A percentile compares a stretch with the other conserved stretches of the same genome.
Evolutionary conservation across 2,888 invertebrate genomes (phyloP).

Genomic region (Marronus borbonicus): DNA sequence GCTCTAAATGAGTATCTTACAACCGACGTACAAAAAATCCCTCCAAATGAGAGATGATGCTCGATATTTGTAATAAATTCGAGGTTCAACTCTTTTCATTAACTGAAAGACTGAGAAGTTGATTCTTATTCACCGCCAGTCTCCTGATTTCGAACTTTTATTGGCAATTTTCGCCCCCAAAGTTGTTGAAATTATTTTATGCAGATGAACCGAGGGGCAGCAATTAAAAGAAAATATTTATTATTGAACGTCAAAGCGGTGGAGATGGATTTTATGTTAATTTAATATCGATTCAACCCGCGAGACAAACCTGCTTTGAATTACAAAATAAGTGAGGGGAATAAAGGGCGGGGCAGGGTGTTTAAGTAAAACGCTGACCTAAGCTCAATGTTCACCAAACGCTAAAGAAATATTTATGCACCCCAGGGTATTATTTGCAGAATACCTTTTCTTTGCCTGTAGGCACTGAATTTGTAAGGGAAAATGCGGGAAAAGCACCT

Average conservation of each 20-base stretch:
- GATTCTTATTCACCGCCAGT: neutral
- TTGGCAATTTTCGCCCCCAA: slow-evolving; percentile 17
- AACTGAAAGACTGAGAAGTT: no score
- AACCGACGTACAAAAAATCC: no score
- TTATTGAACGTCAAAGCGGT: slow-evolving; percentile 42
- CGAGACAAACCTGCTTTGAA: slow-evolving; percentile 51
- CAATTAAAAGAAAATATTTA: slow-evolving; percentile 46
- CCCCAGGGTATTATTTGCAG: slow-evolving; percentile 53
- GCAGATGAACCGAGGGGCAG: slow-evolving; percentile 22
- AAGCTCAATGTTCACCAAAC: slow-evolving; percentile 46
- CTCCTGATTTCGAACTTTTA: slow-evolving; percentile 11
- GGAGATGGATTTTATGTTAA: slow-evolving; percentile 51
- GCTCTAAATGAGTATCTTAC: no score
- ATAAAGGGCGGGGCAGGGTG: slow-evolving; percentile 29
- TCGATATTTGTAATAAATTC: no score
- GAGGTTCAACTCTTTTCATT: no score
- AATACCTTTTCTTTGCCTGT: slow-evolving; percentile 48
- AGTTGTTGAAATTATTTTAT: slow-evolving; percentile 31
- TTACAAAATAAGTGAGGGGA: slow-evolving; percentile 47
- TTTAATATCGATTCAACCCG: slow-evolving; percentile 48
- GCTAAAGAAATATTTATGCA: slow-evolving; percentile 54
- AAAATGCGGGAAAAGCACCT: slow-evolving; percentile 30
- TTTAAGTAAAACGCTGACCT: slow-evolving; percentile 52
- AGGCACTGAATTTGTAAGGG: slow-evolving; percentile 48
- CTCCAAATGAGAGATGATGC: no score